Evolutionary conservation across 23 tunicate genomes (phyloP).

Genomic region (Botrylloides violaceus): DNA sequence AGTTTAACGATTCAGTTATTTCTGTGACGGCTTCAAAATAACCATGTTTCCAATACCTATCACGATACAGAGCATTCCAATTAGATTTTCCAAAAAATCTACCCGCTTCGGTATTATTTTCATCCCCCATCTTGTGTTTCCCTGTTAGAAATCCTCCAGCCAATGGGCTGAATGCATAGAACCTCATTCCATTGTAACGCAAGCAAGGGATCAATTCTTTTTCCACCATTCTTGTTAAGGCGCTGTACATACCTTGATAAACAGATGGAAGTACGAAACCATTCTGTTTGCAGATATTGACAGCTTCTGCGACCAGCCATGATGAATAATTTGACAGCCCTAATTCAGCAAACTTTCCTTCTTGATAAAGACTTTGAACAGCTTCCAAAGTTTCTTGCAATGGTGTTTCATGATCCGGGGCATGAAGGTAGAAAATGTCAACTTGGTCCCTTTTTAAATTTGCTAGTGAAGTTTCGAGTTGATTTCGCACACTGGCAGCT

Average conservation of each 20-base stretch:
- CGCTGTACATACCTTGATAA: conserved; percentile 92
- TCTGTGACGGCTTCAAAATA: conserved; percentile 45
- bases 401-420: conserved; percentile 84
- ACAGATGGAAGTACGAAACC: conserved; percentile 73
- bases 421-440: conserved; percentile 77
- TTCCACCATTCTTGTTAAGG: conserved; percentile 58
- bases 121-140: conserved; percentile 77
- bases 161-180: conserved; percentile 76
- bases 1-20: conserved; percentile 21
- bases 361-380: conserved; percentile 48
- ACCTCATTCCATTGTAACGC: conserved; percentile 48
- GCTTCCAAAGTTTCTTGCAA: conserved; percentile 57
- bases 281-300: conserved; percentile 56
- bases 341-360: conserved; percentile 76
- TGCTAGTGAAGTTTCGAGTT: conserved; percentile 60
- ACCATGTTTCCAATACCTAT: conserved; percentile 58
- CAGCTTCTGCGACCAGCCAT: conserved; percentile 84
- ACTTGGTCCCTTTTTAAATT: conserved; percentile 35
- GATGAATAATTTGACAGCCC: conserved; percentile 91
- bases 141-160: conserved; percentile 84
- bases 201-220: conserved; percentile 78
- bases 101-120: conserved; percentile 41
- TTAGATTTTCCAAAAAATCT: conserved; percentile 42
- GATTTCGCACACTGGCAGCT: conserved; percentile 43
- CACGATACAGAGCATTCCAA: conserved; percentile 38